phyloP scores from a whole-genome alignment of 2,888 invertebrate species.

The Serrognathus titanus region DNA sequence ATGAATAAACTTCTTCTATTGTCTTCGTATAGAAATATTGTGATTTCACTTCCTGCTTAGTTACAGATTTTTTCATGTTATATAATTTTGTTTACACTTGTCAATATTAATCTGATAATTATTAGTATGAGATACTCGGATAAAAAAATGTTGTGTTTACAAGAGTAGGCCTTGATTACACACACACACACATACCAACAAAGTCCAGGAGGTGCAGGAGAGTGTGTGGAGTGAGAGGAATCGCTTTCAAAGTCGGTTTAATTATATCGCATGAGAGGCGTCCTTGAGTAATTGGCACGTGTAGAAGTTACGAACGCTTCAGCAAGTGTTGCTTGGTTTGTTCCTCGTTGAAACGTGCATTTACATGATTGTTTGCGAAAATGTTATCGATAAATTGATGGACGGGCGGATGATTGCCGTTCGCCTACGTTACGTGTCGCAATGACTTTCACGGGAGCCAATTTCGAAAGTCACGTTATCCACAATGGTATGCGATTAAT shows the following conservation, averaged over 20 bases:
- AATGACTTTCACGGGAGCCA: too few species aligned
- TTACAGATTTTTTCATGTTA: too few species aligned
- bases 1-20: too few species aligned
- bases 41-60: too few species aligned
- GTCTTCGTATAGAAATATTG: too few species aligned
- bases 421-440: slow-evolving; percentile 19
- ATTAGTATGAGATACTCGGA: too few species aligned
- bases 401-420: slow-evolving; percentile 10
- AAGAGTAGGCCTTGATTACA: not conserved
- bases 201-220: not conserved
- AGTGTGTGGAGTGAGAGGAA: not conserved
- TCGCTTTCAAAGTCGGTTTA: slow-evolving; percentile 1
- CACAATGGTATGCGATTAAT: too few species aligned
- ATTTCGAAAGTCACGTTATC: too few species aligned
- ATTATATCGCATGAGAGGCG: not conserved
- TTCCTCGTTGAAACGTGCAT: too few species aligned
- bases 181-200: not conserved
- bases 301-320: not conserved
- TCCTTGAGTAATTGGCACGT: slow-evolving; percentile 1
- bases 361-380: not conserved
- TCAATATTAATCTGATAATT: too few species aligned
- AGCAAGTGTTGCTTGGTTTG: too few species aligned
- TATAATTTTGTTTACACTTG: too few species aligned
- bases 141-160: not conserved
- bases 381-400: not conserved